A percentile compares a stretch with the other conserved stretches of the same genome.
These are phyloP conservation scores for Hydraecia micacea DNA, from an alignment of 2,888 invertebrate species.

Conservation along the genomic window DNA sequence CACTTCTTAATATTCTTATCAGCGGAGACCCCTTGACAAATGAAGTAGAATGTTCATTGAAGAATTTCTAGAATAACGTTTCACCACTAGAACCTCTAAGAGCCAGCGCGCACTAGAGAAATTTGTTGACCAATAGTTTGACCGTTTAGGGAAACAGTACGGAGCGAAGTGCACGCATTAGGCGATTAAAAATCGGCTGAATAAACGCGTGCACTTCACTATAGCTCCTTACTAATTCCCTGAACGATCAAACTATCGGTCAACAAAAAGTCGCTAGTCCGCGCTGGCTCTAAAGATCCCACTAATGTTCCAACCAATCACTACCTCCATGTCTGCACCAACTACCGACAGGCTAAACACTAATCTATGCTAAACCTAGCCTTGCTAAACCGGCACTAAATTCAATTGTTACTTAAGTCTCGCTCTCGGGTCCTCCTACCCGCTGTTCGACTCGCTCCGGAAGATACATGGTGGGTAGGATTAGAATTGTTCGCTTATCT, in stretches of 20 bases:
- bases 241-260: too few relatives aligned
- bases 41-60: background rate
- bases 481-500: slow-evolving; percentile 42
- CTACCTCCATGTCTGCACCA: slow-evolving; percentile 25
- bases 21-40: background rate
- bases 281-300: too few relatives aligned
- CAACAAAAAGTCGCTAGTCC: too few relatives aligned
- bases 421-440: slow-evolving; percentile 48
- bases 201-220: too few relatives aligned
- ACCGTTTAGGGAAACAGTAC: too few relatives aligned
- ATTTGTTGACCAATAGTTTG: too few relatives aligned
- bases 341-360: slow-evolving; percentile 17
- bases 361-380: slow-evolving; percentile 44
- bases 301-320: slow-evolving; percentile 24
- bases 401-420: slow-evolving; percentile 47
- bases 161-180: too few relatives aligned
- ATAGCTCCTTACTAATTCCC: too few relatives aligned
- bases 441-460: slow-evolving; percentile 46
- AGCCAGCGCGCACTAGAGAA: too few relatives aligned
- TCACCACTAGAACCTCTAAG: too few relatives aligned
- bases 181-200: too few relatives aligned
- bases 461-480: slow-evolving; percentile 46
- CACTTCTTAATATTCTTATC: background rate
- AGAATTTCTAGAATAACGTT: background rate
- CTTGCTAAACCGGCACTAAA: slow-evolving; percentile 56